Percentiles rank a stretch among this genome's conserved stretches.
Conservation (phyloP, 37 sponge, comb jelly and placozoan species). For the Petrosia ficiformis region DNA sequence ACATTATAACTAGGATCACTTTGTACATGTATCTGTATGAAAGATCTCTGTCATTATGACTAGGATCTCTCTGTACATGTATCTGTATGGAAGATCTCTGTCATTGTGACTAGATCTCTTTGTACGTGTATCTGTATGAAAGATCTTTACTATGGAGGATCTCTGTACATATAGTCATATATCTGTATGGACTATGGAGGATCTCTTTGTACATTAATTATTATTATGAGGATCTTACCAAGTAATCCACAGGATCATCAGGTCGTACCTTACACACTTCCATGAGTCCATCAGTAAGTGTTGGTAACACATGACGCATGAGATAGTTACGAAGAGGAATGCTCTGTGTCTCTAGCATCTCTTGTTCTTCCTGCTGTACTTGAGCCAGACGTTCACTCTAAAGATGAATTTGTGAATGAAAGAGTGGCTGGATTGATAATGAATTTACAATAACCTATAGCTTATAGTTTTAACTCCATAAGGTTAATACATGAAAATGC, state of each 20-base stretch:
- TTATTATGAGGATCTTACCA: conserved; percentile 82
- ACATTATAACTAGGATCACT: too few species aligned
- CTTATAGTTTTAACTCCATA: neutral
- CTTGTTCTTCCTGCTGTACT: conserved; percentile 79
- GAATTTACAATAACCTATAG: neutral
- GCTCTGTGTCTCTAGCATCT: conserved; percentile 74
- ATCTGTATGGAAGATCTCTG: too few species aligned
- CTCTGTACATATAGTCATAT: neutral
- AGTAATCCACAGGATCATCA: conserved; percentile 88
- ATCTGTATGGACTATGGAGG: neutral
- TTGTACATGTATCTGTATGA: too few species aligned
- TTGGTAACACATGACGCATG: conserved; percentile 93
- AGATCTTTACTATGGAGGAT: neutral
- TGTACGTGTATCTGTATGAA: neutral
- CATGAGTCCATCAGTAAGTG: conserved; percentile 79
- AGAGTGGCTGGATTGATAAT: neutral
- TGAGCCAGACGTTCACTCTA: conserved; percentile 42
- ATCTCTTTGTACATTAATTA: neutral
- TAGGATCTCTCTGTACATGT: too few species aligned
- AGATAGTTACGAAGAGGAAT: conserved; percentile 86
- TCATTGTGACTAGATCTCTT: too few species aligned
- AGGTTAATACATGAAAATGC: neutral
- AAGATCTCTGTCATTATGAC: too few species aligned
- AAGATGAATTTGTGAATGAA: neutral
- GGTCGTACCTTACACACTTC: conserved; percentile 87